These are phyloP conservation scores for Leptothorax acervorum DNA, from an alignment of 2,888 invertebrate genomes.

Conservation along the genomic window DNA sequence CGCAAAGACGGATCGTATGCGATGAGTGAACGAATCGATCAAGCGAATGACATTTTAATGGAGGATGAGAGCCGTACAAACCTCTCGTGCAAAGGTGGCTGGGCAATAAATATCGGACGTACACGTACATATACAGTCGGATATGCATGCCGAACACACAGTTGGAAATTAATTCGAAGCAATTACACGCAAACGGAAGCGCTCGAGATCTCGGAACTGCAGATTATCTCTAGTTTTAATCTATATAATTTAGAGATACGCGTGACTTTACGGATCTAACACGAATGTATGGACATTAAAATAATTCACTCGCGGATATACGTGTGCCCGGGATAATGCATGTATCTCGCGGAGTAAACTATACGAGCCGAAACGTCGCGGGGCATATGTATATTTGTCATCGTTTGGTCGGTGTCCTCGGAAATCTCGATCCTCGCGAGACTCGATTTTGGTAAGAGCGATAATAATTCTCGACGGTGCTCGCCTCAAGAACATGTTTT, in stretches of 20 bases:
- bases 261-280: not conserved
- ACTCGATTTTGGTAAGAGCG: slow-evolving; percentile 52
- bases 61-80: slow-evolving; percentile 24
- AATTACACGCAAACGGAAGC: not conserved
- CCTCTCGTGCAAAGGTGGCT: not conserved
- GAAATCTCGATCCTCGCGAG: slow-evolving; percentile 55
- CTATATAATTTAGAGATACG: not conserved
- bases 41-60: slow-evolving; percentile 42
- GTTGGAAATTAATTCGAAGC: slow-evolving; percentile 21
- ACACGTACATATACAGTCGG: not conserved
- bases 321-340: no score
- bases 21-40: slow-evolving; percentile 43
- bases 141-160: not conserved
- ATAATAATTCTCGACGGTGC: slow-evolving; percentile 66
- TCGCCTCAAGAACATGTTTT: slow-evolving; percentile 67
- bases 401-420: slow-evolving; percentile 23
- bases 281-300: not conserved
- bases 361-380: not conserved
- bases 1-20: slow-evolving; percentile 35
- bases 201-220: not conserved
- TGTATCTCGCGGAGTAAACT: not conserved
- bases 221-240: slow-evolving; percentile 32
- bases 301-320: slow-evolving; percentile 16
- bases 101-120: slow-evolving; percentile 31
- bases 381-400: slow-evolving; percentile 6